Conservation (phyloP, 1,140 invertebrate species). For the Drosophila santomea region DNA sequence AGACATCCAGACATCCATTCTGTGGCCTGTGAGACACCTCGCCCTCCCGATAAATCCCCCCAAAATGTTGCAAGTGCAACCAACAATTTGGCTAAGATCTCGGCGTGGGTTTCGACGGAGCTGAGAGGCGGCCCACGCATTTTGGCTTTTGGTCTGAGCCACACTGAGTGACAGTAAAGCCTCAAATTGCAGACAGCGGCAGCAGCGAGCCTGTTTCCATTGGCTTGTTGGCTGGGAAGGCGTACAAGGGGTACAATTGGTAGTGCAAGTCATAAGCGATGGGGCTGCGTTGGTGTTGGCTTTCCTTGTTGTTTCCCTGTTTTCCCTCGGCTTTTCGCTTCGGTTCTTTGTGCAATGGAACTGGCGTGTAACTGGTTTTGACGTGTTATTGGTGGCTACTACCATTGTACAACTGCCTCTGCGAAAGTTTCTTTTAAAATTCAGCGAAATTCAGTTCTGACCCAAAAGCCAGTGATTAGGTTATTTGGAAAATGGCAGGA, state of each 20-base stretch:
- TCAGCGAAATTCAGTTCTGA: slow-evolving; percentile 44
- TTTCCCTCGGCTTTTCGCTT: slow-evolving; percentile 24
- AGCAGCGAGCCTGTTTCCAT: slow-evolving; percentile 43
- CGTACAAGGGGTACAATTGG: slow-evolving; percentile 8
- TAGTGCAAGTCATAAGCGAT: slow-evolving; percentile 44
- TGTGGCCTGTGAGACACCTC: slow-evolving; percentile 34
- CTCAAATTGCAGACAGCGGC: slow-evolving; percentile 69
- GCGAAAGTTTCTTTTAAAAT: slow-evolving; percentile 8
- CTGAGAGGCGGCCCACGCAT: slow-evolving; percentile 51
- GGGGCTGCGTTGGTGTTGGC: slow-evolving; percentile 35
- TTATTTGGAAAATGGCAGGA: slow-evolving; percentile 4
- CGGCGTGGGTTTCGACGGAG: slow-evolving; percentile 47
- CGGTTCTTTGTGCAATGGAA: slow-evolving; percentile 44
- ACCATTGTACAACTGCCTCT: slow-evolving; percentile 6
- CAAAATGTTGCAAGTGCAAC: slow-evolving; percentile 61
- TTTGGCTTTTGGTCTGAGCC: slow-evolving; percentile 25
- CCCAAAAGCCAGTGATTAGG: slow-evolving; percentile 35
- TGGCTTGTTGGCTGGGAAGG: slow-evolving; percentile 1
- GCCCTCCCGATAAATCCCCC: neutral
- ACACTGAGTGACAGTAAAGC: slow-evolving; percentile 71
- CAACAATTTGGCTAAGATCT: slow-evolving; percentile 73
- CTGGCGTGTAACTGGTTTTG: slow-evolving; percentile 63
- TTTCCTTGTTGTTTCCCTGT: slow-evolving; percentile 18
- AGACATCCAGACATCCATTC: slow-evolving; percentile 50
- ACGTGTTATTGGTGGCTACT: slow-evolving; percentile 53